These are phyloP conservation scores for Cetoscarus ocellatus DNA, from an alignment of 2,797 vertebrate species.

Conservation along the genomic window DNA sequence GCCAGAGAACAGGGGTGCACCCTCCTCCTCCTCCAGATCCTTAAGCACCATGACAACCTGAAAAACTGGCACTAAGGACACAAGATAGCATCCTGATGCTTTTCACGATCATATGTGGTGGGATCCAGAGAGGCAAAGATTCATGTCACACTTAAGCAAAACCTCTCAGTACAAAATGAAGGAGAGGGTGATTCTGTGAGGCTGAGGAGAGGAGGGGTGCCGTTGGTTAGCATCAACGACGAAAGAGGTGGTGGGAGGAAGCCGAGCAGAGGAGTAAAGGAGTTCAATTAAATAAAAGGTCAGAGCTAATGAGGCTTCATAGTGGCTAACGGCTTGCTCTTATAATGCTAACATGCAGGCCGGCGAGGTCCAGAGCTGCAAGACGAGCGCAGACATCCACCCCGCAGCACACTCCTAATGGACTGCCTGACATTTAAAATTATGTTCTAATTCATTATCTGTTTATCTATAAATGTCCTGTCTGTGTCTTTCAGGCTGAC, in stretches of 20 bases:
- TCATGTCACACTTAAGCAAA: slow-evolving; percentile 5
- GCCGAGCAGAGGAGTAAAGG: slow-evolving; percentile 28
- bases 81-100: slow-evolving; percentile 67
- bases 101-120: slow-evolving; percentile 44
- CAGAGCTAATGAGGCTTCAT: slow-evolving; percentile 78
- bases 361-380: slow-evolving; percentile 31
- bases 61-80: slow-evolving; percentile 73
- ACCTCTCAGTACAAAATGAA: slow-evolving; percentile 20
- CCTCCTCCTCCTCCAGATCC: slow-evolving; percentile 29
- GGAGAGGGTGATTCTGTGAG: neutral
- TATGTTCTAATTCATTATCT: slow-evolving; percentile 60
- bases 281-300: slow-evolving; percentile 81
- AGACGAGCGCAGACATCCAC: slow-evolving; percentile 18
- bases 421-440: slow-evolving; percentile 75
- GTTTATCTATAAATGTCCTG: slow-evolving; percentile 54
- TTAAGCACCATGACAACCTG: slow-evolving; percentile 68
- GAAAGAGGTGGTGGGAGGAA: slow-evolving; percentile 34
- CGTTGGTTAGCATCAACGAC: slow-evolving; percentile 20
- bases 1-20: slow-evolving; percentile 50
- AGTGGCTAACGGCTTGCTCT: slow-evolving; percentile 60
- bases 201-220: neutral
- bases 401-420: slow-evolving; percentile 40
- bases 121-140: slow-evolving; percentile 39
- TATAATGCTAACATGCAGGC: slow-evolving; percentile 43
- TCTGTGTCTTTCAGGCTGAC: slow-evolving; percentile 30